Evolutionary conservation across 1,140 invertebrate species (phyloP), one percentile per base, ranked within the genome.

Genomic region (Drosophila equinoxialis): DNA sequence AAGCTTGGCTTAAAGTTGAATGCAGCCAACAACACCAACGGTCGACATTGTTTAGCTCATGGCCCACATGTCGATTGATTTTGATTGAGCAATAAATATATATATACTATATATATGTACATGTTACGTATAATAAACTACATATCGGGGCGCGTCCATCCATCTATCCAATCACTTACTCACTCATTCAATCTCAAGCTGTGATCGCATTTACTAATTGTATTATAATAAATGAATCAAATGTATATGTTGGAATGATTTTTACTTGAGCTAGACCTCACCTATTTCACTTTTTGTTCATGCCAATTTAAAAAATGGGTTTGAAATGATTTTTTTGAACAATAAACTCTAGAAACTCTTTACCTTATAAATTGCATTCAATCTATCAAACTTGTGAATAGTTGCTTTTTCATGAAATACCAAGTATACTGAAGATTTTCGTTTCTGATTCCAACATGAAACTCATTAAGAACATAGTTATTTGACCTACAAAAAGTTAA

Each of bases 161-260:
- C 45, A 51, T 51, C 45, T 7, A 51, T 11, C 17, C 45, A 51
- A 8, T 23, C 45, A 48, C 7, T 48, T 11, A 37, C 3, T 6
- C 45, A 51, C n/a, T 23, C 45, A 51, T 8, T 23, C 20, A 51
- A 10, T 23, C 17, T 51, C 45, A 51, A 51, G 45, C 45, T 51
- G 45, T 51, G 45, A 51, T 51, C 45, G 45, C 45, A 51, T 23
- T 51, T 51, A 51, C 45, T 51, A 51, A 51, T 51, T 51, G 23
- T 51, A 8, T 51, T 10, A 51, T 51, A 74, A 69, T 73, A 73
- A 68, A 76, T 73, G 57, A 72, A 77, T 68, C 60, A 68, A 54
- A 48, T 48, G 14, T 20, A 48, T 48, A 48, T 48, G 45, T 17
- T 48, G 14, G 45, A 17, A 48, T 45, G 37, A 79, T 80, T 79